Evolutionary conservation across 2,888 invertebrate genomes (phyloP).

Genomic region (Oxyscelio sp.): DNA sequence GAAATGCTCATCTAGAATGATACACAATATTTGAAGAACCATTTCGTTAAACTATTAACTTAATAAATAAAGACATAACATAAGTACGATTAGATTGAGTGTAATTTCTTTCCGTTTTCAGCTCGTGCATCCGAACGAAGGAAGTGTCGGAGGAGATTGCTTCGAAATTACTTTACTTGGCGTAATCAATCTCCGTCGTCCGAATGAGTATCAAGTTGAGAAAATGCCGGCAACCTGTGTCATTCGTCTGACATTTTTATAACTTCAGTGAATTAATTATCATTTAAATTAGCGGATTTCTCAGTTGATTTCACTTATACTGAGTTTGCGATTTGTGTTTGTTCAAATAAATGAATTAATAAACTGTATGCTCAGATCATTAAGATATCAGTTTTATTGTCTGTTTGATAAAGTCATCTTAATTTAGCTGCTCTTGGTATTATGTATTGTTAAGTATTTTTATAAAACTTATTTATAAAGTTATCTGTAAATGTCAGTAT

Average conservation of each 20-base stretch:
- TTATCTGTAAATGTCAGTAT: no score
- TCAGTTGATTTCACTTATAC: neutral
- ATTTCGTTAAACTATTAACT: no score
- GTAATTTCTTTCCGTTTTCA: conserved; percentile 70
- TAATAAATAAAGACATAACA: conserved; percentile 44
- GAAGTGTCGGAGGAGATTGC: conserved; percentile 84
- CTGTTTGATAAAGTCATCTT: no score
- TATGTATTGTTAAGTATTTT: no score
- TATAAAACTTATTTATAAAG: no score
- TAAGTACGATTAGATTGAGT: conserved; percentile 62
- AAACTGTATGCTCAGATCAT: neutral
- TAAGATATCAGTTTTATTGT: neutral
- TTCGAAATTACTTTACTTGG: conserved; percentile 83
- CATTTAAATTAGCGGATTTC: neutral
- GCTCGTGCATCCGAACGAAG: conserved; percentile 80
- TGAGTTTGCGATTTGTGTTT: neutral
- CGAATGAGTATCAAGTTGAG: conserved; percentile 68
- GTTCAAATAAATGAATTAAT: neutral
- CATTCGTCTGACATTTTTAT: conserved; percentile 46
- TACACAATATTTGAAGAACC: conserved; percentile 4
- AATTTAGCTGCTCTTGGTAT: no score
- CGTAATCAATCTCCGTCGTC: conserved; percentile 82
- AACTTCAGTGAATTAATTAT: conserved; percentile 35
- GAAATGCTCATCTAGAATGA: neutral
- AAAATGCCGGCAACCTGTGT: conserved; percentile 50